Conservation (phyloP, 2,888 invertebrate species). For the Cheilosia scutellata region DNA sequence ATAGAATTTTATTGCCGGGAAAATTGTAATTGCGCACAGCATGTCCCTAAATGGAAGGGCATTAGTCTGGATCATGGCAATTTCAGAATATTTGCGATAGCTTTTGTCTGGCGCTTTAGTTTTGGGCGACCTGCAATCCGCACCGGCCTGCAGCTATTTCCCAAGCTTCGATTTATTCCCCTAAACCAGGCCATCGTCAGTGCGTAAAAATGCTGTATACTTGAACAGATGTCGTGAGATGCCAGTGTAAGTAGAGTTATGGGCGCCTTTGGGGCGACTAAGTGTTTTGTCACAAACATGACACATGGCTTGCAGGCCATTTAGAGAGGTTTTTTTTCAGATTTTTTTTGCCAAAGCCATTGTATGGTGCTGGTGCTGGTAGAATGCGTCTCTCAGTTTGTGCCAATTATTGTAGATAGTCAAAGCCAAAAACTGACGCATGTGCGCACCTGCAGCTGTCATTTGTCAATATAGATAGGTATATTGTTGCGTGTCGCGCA, state of each 20-base stretch:
- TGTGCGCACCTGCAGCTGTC: conserved; percentile 63
- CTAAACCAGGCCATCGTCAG: conserved; percentile 38
- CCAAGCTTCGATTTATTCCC: conserved; percentile 44
- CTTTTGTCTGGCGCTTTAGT: conserved; percentile 6
- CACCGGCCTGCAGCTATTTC: conserved; percentile 26
- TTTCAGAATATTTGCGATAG: conserved; percentile 18
- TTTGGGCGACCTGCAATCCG: conserved; percentile 23
- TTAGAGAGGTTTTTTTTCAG: conserved; percentile 27
- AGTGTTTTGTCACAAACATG: conserved; percentile 67
- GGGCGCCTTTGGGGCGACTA: conserved; percentile 49
- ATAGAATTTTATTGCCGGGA: conserved; percentile 50
- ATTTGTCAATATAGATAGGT: neutral
- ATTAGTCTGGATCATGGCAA: conserved; percentile 15
- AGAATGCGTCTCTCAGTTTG: conserved; percentile 39
- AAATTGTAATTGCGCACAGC: conserved; percentile 39
- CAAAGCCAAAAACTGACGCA: conserved; percentile 38
- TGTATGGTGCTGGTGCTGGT: conserved; percentile 27
- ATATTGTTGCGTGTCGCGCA: conserved; percentile 4
- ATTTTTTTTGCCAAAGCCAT: conserved; percentile 4
- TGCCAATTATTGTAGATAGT: conserved; percentile 38
- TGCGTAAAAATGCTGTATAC: conserved; percentile 32
- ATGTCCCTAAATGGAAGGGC: conserved; percentile 40
- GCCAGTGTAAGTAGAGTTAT: conserved; percentile 21
- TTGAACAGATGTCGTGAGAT: conserved; percentile 46
- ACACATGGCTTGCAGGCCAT: conserved; percentile 58